A percentile compares a stretch with the other conserved stretches of the same genome.
Conservation (phyloP, 2,888 invertebrate species). For the Drosophila glabriapex region DNA sequence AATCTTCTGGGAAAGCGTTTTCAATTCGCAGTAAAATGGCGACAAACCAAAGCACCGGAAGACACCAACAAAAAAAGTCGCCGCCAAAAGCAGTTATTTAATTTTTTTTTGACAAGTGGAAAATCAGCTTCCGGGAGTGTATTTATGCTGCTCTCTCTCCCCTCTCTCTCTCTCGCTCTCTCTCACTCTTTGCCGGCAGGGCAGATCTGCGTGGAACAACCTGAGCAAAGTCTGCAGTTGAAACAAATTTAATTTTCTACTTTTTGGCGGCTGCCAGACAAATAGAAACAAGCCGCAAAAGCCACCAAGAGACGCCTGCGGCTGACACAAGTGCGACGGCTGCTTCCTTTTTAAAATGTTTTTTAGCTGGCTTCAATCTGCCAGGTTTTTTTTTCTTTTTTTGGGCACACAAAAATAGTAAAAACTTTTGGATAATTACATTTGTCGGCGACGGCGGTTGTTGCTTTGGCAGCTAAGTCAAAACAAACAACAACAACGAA, state of each 20-base stretch:
- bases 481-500: conserved; percentile 13
- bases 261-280: conserved; percentile 73
- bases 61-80: conserved; percentile 31
- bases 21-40: conserved; percentile 44
- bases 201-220: conserved; percentile 26
- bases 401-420: conserved; percentile 58
- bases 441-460: conserved; percentile 57
- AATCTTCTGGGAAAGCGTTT: conserved; percentile 37
- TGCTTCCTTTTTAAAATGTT: conserved; percentile 49
- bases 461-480: conserved; percentile 61
- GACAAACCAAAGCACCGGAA: conserved; percentile 40
- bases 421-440: conserved; percentile 78
- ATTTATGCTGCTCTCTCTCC: conserved; percentile 30
- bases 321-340: conserved; percentile 48
- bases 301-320: conserved; percentile 52
- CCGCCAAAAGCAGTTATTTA: conserved; percentile 37
- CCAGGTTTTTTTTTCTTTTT: conserved; percentile 14
- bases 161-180: too few species aligned
- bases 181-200: conserved; percentile 14
- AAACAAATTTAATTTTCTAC: conserved; percentile 78
- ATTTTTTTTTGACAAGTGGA: conserved; percentile 53
- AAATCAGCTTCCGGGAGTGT: conserved; percentile 66
- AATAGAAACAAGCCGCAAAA: conserved; percentile 69
- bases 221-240: conserved; percentile 71
- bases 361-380: conserved; percentile 43